Evolutionary conservation across 2,797 vertebrate genomes (phyloP).

Genomic region (Coregonus sp.): DNA sequence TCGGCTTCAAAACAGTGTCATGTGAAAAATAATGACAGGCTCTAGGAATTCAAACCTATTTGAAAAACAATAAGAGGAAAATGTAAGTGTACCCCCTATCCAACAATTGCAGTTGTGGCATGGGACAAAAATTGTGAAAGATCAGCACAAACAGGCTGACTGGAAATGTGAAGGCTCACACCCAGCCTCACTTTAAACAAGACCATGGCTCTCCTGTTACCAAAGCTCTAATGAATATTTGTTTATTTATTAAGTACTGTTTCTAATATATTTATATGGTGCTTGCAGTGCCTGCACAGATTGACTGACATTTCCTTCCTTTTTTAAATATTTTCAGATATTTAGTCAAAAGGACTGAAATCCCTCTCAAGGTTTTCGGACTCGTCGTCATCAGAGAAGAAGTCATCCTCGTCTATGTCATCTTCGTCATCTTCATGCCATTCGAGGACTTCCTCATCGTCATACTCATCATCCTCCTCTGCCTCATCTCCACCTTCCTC

Average conservation of each 20-base stretch:
- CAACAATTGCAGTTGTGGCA: background rate
- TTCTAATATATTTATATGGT: slow-evolving; percentile 21
- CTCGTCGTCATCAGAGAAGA: slow-evolving; percentile 87
- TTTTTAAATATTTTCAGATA: background rate
- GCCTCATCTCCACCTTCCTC: slow-evolving; percentile 74
- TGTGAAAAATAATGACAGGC: slow-evolving; percentile 31
- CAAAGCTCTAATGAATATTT: background rate
- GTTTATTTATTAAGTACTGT: slow-evolving; percentile 25
- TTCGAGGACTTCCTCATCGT: slow-evolving; percentile 85
- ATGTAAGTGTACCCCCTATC: slow-evolving; percentile 33
- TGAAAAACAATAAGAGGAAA: slow-evolving; percentile 31
- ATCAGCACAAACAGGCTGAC: slow-evolving; percentile 10
- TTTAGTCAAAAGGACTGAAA: slow-evolving; percentile 78
- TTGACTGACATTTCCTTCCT: slow-evolving; percentile 10
- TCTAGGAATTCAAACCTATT: slow-evolving; percentile 30
- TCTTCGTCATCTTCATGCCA: slow-evolving; percentile 82
- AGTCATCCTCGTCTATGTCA: slow-evolving; percentile 83
- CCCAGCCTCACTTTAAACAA: background rate
- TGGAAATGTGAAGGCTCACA: background rate
- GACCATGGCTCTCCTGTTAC: background rate
- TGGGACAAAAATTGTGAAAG: slow-evolving; percentile 17
- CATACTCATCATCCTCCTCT: slow-evolving; percentile 86
- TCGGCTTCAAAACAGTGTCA: slow-evolving; percentile 18
- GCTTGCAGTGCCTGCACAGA: slow-evolving; percentile 34
- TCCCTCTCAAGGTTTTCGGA: slow-evolving; percentile 88